Conservation (phyloP, 2,113 vertebrate genomes). For the Hippocampus mohnikei region DNA sequence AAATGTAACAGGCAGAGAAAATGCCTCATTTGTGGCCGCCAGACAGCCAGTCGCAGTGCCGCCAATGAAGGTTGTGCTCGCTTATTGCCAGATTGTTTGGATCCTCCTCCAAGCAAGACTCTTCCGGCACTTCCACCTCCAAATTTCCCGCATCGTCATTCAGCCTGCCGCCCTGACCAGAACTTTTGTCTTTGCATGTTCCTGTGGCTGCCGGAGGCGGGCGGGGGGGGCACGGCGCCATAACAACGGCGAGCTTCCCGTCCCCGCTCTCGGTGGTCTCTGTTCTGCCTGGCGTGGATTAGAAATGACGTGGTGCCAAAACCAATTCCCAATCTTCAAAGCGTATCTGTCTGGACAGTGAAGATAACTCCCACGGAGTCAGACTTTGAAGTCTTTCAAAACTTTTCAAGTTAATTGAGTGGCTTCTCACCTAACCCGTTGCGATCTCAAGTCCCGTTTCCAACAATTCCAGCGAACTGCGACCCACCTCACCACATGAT, state of each 20-base stretch:
- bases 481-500: too few relatives aligned
- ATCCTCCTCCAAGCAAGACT: neutral
- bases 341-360: neutral
- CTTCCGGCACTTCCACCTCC: neutral
- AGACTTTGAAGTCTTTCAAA: too few relatives aligned
- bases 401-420: too few relatives aligned
- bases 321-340: neutral
- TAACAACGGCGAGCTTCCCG: neutral
- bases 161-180: too few relatives aligned
- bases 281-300: too few relatives aligned
- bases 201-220: too few relatives aligned
- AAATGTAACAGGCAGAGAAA: neutral
- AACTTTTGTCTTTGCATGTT: neutral
- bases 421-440: too few relatives aligned
- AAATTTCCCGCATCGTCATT: neutral
- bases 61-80: neutral
- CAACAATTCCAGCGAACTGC: too few relatives aligned
- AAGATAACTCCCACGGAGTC: neutral
- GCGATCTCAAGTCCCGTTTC: too few relatives aligned
- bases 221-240: neutral
- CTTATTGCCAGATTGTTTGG: neutral
- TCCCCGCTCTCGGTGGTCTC: too few relatives aligned
- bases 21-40: neutral
- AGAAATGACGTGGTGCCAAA: neutral
- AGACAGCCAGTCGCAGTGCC: too few relatives aligned